A percentile compares a stretch with the other conserved stretches of the same genome.
Evolutionary conservation across 1,140 invertebrate species (phyloP).

Genomic region (Apis mellifera): Amel_HAv3.1 CM009939.2:5890501-5891000

Average conservation of each 20-base stretch:
- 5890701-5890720: too few species aligned
- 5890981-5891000: not conserved
- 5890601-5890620: too few species aligned
- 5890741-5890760: not conserved
- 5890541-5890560: too few species aligned
- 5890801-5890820: not conserved
- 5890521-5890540: too few species aligned
- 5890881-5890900: too few species aligned
- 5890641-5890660: too few species aligned
- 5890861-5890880: not conserved
- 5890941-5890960: not conserved
- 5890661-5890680: too few species aligned
- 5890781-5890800: not conserved
- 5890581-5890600: too few species aligned
- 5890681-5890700: not conserved
- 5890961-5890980: too few species aligned
- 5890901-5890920: conserved; percentile 2
- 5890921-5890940: not conserved
- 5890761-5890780: not conserved
- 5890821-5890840: not conserved
- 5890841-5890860: not conserved
- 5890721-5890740: not conserved
- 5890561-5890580: too few species aligned
- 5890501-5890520: not conserved
- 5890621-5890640: too few species aligned